Conservation (phyloP, 1,140 invertebrate species). For the Lordiphosa clarofinis region DNA sequence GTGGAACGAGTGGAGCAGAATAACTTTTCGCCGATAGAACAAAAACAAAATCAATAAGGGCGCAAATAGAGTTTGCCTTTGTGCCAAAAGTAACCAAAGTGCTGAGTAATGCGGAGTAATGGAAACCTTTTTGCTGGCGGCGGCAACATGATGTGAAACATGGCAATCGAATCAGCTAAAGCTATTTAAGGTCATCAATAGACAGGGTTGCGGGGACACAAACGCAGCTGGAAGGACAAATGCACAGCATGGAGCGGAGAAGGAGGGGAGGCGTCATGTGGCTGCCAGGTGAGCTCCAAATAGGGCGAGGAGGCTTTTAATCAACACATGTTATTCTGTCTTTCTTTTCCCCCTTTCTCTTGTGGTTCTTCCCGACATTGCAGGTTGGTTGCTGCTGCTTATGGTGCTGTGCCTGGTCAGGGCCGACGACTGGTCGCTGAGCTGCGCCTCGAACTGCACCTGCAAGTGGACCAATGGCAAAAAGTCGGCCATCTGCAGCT, state of each 20-base stretch:
- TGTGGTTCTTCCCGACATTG: neutral
- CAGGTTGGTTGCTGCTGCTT: conserved; percentile 25
- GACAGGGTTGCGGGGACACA: conserved; percentile 51
- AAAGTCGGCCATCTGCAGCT: conserved; percentile 90
- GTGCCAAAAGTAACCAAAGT: conserved; percentile 57
- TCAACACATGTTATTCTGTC: neutral
- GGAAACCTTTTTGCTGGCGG: conserved; percentile 68
- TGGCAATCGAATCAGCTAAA: conserved; percentile 76
- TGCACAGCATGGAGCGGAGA: conserved; percentile 54
- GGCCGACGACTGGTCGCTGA: conserved; percentile 88
- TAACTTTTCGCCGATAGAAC: conserved; percentile 3
- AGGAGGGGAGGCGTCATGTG: conserved; percentile 21
- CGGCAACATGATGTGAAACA: conserved; percentile 76
- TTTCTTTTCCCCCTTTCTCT: neutral
- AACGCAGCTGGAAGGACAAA: conserved; percentile 6
- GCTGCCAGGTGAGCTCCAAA: conserved; percentile 52
- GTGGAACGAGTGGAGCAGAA: neutral
- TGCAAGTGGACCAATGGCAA: conserved; percentile 95
- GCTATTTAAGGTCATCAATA: conserved; percentile 77
- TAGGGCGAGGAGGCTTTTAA: conserved; percentile 23
- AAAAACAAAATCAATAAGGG: conserved; percentile 9
- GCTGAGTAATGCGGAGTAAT: conserved; percentile 73
- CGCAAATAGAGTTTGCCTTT: conserved; percentile 8
- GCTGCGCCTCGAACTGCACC: conserved; percentile 87
- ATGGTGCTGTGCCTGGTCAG: conserved; percentile 63